Conservation (phyloP, 1,140 invertebrate species). For the Diuraphis noxia region DNA sequence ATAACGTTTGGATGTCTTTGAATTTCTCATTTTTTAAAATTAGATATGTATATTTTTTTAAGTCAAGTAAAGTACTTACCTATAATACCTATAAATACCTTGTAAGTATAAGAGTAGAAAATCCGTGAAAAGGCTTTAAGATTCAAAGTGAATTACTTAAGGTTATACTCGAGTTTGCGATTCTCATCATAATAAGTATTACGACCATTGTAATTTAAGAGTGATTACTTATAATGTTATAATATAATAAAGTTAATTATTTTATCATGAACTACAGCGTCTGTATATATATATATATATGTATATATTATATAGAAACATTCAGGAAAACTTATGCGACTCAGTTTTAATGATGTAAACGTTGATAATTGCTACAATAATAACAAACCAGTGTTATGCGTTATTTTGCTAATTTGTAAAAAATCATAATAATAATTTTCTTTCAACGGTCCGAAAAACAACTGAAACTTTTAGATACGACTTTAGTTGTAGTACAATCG, state of each 20-base stretch:
- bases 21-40: slow-evolving; percentile 3
- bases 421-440: too few species aligned
- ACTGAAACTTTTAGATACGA: neutral
- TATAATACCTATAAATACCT: neutral
- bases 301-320: neutral
- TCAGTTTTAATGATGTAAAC: neutral
- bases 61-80: neutral
- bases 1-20: neutral
- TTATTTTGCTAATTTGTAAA: neutral
- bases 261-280: neutral
- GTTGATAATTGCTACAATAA: neutral
- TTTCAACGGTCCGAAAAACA: neutral
- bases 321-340: neutral
- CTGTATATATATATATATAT: neutral
- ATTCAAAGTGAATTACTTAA: neutral
- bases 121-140: neutral
- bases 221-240: neutral
- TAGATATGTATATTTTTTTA: neutral
- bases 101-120: neutral
- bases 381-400: neutral
- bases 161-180: neutral
- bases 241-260: neutral
- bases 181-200: neutral
- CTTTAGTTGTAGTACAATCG: too few species aligned
- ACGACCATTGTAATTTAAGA: neutral